Evolutionary conservation across 2,888 invertebrate genomes (phyloP).

Genomic region (Tanytarsus gracilentus): DNA sequence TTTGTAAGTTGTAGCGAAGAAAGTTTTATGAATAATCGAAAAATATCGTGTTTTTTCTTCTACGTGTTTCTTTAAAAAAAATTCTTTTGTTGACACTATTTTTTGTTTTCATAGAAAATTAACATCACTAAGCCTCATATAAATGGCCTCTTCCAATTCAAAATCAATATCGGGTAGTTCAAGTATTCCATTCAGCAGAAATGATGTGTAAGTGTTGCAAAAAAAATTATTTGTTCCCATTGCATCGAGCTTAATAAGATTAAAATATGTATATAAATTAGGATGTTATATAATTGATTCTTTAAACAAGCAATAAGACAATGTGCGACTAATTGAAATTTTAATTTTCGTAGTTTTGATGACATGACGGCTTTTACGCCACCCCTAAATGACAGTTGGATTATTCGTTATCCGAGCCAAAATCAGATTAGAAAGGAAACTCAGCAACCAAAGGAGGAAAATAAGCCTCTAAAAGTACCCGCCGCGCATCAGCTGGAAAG

Average conservation of each 20-base stretch:
- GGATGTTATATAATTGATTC: not conserved
- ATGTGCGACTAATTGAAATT: not conserved
- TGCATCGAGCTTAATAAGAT: not conserved
- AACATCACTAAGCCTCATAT: conserved; percentile 1
- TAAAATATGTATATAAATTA: not conserved
- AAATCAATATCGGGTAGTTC: conserved; percentile 15
- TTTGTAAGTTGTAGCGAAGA: not conserved
- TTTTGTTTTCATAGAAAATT: not conserved
- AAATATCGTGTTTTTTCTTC: not conserved
- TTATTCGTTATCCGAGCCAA: conserved; percentile 9
- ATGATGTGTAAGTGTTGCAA: conserved; percentile 16
- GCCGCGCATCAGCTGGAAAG: conserved; percentile 6
- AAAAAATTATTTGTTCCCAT: not conserved
- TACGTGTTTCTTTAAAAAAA: not conserved
- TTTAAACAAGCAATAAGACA: not conserved
- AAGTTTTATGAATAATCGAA: too few relatives aligned
- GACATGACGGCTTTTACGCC: conserved; percentile 25
- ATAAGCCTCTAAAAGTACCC: conserved; percentile 1
- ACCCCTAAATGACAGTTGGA: conserved; percentile 14
- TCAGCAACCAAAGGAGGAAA: not conserved
- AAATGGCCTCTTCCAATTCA: conserved; percentile 17
- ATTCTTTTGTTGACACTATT: conserved; percentile 7
- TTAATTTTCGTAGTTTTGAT: conserved; percentile 20
- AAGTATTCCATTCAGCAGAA: conserved; percentile 13
- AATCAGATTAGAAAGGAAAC: not conserved